Evolutionary conservation across 2,113 vertebrate species (phyloP).

Genomic region (Globicephala melas): DNA sequence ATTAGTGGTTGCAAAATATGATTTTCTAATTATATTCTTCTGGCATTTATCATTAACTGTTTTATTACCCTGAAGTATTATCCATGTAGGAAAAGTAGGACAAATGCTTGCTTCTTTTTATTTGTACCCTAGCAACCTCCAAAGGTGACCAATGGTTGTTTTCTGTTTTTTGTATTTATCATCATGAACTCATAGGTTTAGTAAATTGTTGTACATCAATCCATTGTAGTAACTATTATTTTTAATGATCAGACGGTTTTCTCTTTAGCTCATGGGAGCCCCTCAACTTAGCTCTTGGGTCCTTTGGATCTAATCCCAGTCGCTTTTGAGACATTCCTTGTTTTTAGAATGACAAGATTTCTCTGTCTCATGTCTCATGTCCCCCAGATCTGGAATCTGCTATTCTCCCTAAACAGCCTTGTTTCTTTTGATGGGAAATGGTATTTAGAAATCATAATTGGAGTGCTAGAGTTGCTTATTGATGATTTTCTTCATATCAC

Average conservation of each 20-base stretch:
- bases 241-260: not conserved
- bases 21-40: not conserved
- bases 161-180: not conserved
- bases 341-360: not conserved
- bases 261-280: not conserved
- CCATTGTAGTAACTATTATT: not conserved
- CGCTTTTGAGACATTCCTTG: not conserved
- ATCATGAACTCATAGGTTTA: not conserved
- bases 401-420: not conserved
- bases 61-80: not conserved
- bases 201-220: not conserved
- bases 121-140: not conserved
- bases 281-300: not conserved
- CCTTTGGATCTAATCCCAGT: not conserved
- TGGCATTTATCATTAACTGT: not conserved
- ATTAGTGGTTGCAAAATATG: not conserved
- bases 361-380: not conserved
- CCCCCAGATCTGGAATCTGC: not conserved
- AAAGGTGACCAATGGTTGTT: not conserved
- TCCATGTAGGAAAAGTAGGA: not conserved
- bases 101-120: not conserved
- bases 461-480: not conserved
- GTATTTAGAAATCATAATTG: not conserved
- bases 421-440: not conserved
- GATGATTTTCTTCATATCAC: not conserved